phyloP scores from a whole-genome alignment of 2,888 invertebrate species.

The Synanthedon andrenaeformis region DNA sequence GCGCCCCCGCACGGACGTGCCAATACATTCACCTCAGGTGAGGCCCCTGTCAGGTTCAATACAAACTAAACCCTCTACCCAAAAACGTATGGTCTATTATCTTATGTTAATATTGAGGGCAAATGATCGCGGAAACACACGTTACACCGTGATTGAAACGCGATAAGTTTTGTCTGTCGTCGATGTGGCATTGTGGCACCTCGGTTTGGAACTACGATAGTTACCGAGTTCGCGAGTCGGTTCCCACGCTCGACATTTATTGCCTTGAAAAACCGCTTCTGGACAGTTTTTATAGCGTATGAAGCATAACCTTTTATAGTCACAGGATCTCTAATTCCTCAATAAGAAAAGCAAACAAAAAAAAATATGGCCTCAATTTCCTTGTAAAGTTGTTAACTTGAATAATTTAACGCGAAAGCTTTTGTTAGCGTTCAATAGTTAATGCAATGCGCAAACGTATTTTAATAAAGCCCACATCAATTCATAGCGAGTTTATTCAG shows the following conservation, averaged over 20 bases:
- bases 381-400: not conserved
- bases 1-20: constrained; percentile 59
- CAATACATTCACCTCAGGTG: constrained; percentile 65
- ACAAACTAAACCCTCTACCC: not conserved
- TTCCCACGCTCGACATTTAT: not conserved
- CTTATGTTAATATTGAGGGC: constrained; percentile 1
- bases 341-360: not conserved
- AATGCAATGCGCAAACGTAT: constrained; percentile 1
- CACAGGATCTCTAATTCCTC: not conserved
- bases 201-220: not conserved
- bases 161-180: constrained; percentile 1
- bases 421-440: not conserved
- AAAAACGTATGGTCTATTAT: constrained; percentile 1
- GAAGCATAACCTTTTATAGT: not conserved
- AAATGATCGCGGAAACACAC: constrained; percentile 2
- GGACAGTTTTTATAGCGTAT: not conserved
- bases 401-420: not conserved
- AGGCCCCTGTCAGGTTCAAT: constrained; percentile 43
- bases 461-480: constrained; percentile 5
- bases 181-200: not conserved
- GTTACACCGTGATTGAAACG: not conserved
- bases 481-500: constrained; percentile 2
- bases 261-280: not conserved
- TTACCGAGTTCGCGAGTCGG: not conserved
- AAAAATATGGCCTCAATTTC: not conserved